phyloP scores from a whole-genome alignment of 1,140 invertebrate genomes.

The Lysiphlebus fabarum region DNA sequence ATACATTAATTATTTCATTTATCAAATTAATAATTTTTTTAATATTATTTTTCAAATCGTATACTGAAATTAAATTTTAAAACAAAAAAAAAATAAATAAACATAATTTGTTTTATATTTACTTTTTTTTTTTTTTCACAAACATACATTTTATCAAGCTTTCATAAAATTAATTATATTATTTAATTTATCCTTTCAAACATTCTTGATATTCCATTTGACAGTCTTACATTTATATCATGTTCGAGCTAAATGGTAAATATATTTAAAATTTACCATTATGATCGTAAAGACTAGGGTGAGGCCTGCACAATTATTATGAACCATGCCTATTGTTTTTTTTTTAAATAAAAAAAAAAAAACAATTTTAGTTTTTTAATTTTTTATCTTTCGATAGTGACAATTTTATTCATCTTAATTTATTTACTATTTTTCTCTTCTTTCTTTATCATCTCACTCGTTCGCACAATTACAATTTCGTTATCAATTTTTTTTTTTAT shows the following conservation, averaged over 20 bases:
- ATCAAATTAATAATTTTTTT: constrained; percentile 13
- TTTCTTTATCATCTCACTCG: not conserved
- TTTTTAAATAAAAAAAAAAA: constrained; percentile 8
- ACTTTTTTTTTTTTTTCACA: constrained; percentile 21
- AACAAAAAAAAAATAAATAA: constrained; percentile 19
- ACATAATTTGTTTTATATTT: constrained; percentile 14
- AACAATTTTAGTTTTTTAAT: not conserved
- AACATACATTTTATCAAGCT: constrained; percentile 6
- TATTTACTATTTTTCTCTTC: constrained; percentile 5
- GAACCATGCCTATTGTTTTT: constrained; percentile 24
- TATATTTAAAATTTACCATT: constrained; percentile 24
- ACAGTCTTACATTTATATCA: constrained; percentile 38
- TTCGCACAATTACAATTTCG: constrained; percentile 8
- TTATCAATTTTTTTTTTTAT: not conserved
- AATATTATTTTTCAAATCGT: constrained; percentile 3
- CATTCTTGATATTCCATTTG: constrained; percentile 18
- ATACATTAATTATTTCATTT: constrained; percentile 6
- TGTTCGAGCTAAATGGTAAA: constrained; percentile 36
- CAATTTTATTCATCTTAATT: constrained; percentile 1
- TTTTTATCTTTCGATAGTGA: constrained; percentile 8
- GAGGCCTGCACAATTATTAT: constrained; percentile 42
- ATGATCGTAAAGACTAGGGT: constrained; percentile 45
- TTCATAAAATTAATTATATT: constrained; percentile 3
- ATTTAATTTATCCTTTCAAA: constrained; percentile 1
- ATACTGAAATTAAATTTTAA: constrained; percentile 4